These are phyloP conservation scores for Propithecus perrieri DNA, from an alignment of 2,797 vertebrate species.

Conservation along the genomic window DNA sequence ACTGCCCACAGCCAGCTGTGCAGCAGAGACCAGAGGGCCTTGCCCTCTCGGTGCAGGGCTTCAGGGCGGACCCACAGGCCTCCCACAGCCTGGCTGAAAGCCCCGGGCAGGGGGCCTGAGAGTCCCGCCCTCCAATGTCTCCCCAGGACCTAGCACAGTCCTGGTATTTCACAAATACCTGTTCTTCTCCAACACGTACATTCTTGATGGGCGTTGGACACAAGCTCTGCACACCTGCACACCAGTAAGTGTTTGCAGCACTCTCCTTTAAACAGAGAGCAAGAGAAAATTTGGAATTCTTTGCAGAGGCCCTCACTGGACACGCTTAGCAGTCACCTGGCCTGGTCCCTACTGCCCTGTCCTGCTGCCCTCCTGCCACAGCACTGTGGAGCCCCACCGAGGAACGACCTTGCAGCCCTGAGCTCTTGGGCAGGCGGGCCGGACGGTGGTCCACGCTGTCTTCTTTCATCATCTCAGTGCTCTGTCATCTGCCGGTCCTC, in stretches of 20 bases:
- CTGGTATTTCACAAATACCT: not conserved
- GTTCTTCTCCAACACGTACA: accelerated
- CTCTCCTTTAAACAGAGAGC: not conserved
- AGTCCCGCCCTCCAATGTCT: accelerated
- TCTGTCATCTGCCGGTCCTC: too few relatives aligned
- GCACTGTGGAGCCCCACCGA: not conserved
- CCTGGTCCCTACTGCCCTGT: not conserved
- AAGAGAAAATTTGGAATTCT: not conserved
- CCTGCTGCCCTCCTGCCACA: not conserved
- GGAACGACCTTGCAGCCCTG: not conserved
- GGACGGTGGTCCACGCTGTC: not conserved
- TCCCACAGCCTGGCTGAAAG: not conserved
- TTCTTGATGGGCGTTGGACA: not conserved
- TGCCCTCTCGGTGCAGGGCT: too few relatives aligned
- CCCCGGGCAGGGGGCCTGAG: accelerated
- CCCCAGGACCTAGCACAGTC: not conserved
- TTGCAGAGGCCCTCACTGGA: not conserved
- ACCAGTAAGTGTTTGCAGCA: accelerated
- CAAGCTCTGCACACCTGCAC: not conserved
- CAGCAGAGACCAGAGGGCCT: not conserved
- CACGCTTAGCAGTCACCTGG: not conserved
- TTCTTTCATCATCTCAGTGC: not conserved
- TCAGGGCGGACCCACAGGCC: too few relatives aligned
- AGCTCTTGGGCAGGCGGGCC: not conserved
- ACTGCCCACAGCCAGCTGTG: accelerated